Base-by-base conservation (phyloP, 2,113 vertebrate genomes). In the Melanostigma gelatinosum region DNA sequence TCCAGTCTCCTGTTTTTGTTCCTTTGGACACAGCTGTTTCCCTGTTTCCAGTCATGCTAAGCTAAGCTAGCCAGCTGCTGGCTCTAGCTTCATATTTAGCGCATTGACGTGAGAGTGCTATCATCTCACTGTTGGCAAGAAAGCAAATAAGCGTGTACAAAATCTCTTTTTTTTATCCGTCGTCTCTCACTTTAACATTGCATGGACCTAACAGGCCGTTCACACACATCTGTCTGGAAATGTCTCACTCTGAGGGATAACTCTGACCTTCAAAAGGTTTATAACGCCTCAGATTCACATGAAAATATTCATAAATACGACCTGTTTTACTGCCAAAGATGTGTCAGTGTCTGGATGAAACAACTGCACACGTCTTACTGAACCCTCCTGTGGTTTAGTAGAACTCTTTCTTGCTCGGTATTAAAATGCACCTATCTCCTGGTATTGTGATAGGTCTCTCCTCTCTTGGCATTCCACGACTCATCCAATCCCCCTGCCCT, bases 401-500 rank as follows among this genome's bases (percentile, higher is more conserved):
- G 13, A 61, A 4, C 20, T 34, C 16, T 18, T 64, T 65, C 32
- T 68, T 15, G 6, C n/a, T 58, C 2, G 0, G 52, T 58, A 57
- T 10, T 48, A n/a, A 84, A 69, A 81, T 32, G 42, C 6, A 22
- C 36, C 52, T 70, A 34, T 78, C 68, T 34, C 70, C 61, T 66
- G 64, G 66, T 57, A 72, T 68, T 69, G 71, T 72, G 87, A 90
- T 79, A 52, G 71, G 74, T 87, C 79, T 88, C 76, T 85, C 64
- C 68, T 76, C 84, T 88, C 75, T 81, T 80, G 83, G 89, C 86
- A 85, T 82, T 76, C 80, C 71, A 24, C 29, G 69, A 91, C 80
- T 79, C 83, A 80, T 75, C 24, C 58, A 80, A 55, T 77, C 77
- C 7, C 57, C 77, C 71, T 44, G 48, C 82, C 87, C 72, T 66